phyloP scores from a whole-genome alignment of 2,113 vertebrate genomes.

The Spea multiplicata region DNA sequence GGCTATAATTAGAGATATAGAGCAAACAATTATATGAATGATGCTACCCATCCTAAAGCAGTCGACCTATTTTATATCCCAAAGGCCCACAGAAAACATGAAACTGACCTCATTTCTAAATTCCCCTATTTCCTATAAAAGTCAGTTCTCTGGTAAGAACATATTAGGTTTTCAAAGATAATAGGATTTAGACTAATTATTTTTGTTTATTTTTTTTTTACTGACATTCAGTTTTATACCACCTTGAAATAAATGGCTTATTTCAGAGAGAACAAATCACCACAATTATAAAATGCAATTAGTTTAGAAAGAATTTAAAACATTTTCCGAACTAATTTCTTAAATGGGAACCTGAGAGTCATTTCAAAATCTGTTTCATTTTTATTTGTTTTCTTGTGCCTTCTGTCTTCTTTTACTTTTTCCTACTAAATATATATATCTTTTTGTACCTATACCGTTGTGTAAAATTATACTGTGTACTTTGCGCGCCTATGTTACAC shows the following conservation, averaged over 20 bases:
- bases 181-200: not conserved
- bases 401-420: conserved; percentile 30
- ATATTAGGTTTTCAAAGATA: not conserved
- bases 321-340: not conserved
- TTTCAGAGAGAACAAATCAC: not conserved
- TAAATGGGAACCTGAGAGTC: conserved; percentile 16
- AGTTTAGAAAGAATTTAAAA: not conserved
- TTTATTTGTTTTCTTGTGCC: conserved; percentile 24
- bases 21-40: too few species aligned
- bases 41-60: too few species aligned
- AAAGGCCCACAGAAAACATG: not conserved
- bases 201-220: not conserved
- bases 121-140: not conserved
- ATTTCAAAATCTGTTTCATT: not conserved
- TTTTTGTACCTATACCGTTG: conserved; percentile 5
- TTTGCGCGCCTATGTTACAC: not conserved
- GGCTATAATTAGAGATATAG: too few species aligned
- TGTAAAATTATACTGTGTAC: not conserved
- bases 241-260: not conserved
- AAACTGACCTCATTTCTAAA: not conserved
- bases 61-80: not conserved
- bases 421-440: not conserved
- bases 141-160: not conserved
- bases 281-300: not conserved
- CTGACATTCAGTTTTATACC: not conserved